Percentiles rank a stretch among this genome's conserved stretches.
Conservation (phyloP, 2,797 vertebrate genomes). For the Geotria australis region DNA sequence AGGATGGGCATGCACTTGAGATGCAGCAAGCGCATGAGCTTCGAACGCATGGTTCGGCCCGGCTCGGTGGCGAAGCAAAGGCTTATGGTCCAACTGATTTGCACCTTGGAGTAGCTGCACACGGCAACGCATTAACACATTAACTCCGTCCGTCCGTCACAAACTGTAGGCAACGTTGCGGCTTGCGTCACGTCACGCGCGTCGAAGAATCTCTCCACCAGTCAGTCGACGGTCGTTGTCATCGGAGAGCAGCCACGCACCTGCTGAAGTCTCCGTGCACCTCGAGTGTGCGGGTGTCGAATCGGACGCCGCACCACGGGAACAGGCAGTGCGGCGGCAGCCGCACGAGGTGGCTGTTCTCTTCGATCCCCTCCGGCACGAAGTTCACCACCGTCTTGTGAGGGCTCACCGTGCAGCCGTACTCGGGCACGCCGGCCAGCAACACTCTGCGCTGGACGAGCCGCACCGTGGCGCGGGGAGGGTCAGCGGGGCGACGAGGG, state of each 20-base stretch:
- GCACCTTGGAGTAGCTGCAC: slow-evolving; percentile 32
- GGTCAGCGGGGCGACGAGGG: too few relatives aligned
- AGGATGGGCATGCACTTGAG: slow-evolving; percentile 43
- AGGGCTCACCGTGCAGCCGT: slow-evolving; percentile 43
- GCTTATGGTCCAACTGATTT: slow-evolving; percentile 42
- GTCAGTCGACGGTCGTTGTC: not conserved
- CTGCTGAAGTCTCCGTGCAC: slow-evolving; percentile 49
- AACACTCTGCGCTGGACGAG: slow-evolving; percentile 18
- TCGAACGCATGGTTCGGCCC: slow-evolving; percentile 32
- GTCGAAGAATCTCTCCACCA: not conserved
- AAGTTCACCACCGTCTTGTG: slow-evolving; percentile 62
- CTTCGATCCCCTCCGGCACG: slow-evolving; percentile 3
- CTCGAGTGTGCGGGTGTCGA: slow-evolving; percentile 35
- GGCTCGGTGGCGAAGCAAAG: slow-evolving; percentile 17
- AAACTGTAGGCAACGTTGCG: too few relatives aligned
- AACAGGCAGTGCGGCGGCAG: slow-evolving; percentile 24
- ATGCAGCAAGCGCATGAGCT: slow-evolving; percentile 29
- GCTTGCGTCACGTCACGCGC: too few relatives aligned
- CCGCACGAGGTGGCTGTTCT: slow-evolving; percentile 5
- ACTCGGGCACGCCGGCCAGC: slow-evolving; percentile 35
- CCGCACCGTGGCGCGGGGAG: not conserved
- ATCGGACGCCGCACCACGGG: slow-evolving; percentile 61
- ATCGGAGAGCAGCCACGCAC: slow-evolving; percentile 9
- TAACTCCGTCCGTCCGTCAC: too few relatives aligned
- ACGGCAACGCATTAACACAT: not conserved